These are phyloP conservation scores for Nycticorax nycticorax DNA, from an alignment of 2,113 vertebrate genomes.

Conservation along the genomic window DNA sequence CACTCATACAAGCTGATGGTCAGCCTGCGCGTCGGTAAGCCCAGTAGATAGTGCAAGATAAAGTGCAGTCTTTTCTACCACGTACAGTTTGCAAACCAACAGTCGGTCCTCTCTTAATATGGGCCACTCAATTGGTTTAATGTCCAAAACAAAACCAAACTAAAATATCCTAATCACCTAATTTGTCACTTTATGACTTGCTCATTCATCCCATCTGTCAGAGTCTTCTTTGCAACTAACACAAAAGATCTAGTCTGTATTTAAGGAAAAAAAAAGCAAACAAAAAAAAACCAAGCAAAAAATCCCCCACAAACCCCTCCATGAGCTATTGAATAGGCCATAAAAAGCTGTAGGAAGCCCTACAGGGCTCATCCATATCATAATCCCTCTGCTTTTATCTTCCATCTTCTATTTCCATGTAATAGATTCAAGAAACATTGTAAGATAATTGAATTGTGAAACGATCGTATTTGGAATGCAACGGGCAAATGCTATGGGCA, in stretches of 20 bases:
- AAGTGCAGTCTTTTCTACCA: not conserved
- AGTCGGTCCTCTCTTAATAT: not conserved
- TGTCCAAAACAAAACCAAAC: not conserved
- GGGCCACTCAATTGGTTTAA: not conserved
- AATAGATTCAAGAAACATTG: not conserved
- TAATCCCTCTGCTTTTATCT: not conserved
- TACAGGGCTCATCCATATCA: not conserved
- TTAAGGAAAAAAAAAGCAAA: not conserved
- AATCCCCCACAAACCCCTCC: not conserved
- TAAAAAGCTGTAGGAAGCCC: not conserved
- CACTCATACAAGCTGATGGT: not conserved
- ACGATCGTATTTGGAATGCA: not conserved
- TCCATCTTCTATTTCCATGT: not conserved
- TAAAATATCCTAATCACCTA: not conserved
- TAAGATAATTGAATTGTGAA: not conserved
- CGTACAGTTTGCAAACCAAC: not conserved
- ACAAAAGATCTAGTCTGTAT: not conserved
- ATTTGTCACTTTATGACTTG: not conserved
- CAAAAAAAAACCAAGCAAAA: too few relatives aligned
- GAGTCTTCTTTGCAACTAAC: not conserved
- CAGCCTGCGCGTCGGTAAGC: not conserved
- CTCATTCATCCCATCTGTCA: not conserved
- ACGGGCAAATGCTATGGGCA: not conserved
- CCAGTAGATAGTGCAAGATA: not conserved
- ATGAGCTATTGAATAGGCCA: not conserved